phyloP scores from a whole-genome alignment of 2,113 vertebrate genomes.

The Elanus axillaris region DNA sequence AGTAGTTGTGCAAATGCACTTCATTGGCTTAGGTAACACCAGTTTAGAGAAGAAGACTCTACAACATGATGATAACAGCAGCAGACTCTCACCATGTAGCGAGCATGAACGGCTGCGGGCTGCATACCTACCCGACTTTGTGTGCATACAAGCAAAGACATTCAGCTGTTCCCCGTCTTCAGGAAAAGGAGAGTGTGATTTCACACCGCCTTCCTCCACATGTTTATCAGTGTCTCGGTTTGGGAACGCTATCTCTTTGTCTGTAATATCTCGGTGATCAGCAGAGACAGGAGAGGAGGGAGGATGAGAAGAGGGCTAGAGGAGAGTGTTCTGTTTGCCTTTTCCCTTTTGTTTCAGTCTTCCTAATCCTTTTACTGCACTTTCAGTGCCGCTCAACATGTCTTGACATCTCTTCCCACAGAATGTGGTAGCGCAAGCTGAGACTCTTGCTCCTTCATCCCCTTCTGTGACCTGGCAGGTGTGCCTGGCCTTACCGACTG shows the following conservation, averaged over 20 bases:
- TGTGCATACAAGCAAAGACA: neutral
- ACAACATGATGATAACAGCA: accelerated
- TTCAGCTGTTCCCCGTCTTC: neutral
- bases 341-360: neutral
- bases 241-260: neutral
- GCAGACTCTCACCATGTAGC: accelerated
- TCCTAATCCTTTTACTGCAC: no score
- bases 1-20: neutral
- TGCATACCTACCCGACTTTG: neutral
- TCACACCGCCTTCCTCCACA: neutral
- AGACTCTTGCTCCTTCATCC: neutral
- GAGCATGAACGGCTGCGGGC: neutral
- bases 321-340: neutral
- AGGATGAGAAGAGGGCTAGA: neutral
- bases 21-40: no score
- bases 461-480: neutral
- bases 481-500: neutral
- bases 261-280: neutral
- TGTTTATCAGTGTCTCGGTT: no score
- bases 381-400: neutral
- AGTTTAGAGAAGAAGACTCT: neutral
- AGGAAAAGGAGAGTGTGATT: neutral
- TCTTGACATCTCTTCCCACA: neutral
- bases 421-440: neutral
- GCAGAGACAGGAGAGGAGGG: neutral